Evolutionary conservation across 2,113 vertebrate species (phyloP).

Genomic region (Gymnorhina tibicen): DNA sequence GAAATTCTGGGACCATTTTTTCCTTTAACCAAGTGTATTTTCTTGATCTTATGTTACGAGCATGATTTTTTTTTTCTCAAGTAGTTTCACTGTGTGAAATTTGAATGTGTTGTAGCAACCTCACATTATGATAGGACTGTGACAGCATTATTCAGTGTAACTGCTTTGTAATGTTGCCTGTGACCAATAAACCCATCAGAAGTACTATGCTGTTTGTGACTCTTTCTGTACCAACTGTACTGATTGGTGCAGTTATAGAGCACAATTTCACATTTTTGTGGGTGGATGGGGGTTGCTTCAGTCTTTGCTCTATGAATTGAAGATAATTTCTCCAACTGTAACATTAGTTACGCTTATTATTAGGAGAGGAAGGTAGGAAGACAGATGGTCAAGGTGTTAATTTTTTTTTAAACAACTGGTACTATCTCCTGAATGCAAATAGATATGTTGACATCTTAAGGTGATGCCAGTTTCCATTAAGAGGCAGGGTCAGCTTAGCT

Average conservation of each 20-base stretch:
- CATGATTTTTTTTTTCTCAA: not conserved
- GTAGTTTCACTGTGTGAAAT: slow-evolving; percentile 56
- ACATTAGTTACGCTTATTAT: not conserved
- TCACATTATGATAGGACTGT: slow-evolving; percentile 7
- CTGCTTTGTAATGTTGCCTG: slow-evolving; percentile 1
- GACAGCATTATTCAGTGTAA: slow-evolving; percentile 40
- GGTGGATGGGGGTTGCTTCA: not conserved
- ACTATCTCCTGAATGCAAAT: not conserved
- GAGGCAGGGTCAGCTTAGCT: not conserved
- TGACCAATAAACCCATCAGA: slow-evolving; percentile 39
- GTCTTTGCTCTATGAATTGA: not conserved
- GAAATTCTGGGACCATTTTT: slow-evolving; percentile 6
- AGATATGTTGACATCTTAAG: not conserved
- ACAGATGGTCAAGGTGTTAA: not conserved
- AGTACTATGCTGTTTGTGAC: not conserved
- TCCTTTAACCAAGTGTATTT: slow-evolving; percentile 11
- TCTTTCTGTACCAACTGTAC: not conserved
- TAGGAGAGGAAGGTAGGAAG: not conserved
- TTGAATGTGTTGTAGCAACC: slow-evolving; percentile 43
- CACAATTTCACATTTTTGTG: not conserved
- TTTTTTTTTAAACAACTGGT: not conserved
- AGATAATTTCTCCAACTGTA: not conserved
- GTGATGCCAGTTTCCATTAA: not conserved
- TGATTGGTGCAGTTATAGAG: not conserved
- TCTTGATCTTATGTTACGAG: slow-evolving; percentile 17